Conservation (phyloP, 2,888 invertebrate genomes). For the Ctena decussata region DNA sequence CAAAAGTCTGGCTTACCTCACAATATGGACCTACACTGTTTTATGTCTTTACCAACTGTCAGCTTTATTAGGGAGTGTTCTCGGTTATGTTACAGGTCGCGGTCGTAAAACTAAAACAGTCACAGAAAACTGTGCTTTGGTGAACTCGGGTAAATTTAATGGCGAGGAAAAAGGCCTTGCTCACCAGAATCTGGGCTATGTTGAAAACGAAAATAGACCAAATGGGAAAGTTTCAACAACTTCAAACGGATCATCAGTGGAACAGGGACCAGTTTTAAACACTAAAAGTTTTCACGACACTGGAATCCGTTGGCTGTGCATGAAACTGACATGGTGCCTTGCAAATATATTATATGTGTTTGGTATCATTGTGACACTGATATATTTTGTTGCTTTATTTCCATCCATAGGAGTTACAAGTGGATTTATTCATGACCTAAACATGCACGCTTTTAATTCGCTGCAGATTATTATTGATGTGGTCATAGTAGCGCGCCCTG, state of each 20-base stretch:
- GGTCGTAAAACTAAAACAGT: background rate
- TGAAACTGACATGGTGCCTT: conserved; percentile 78
- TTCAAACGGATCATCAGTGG: background rate
- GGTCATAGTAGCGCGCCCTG: conserved; percentile 72
- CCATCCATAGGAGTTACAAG: conserved; percentile 52
- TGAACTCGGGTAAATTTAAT: background rate
- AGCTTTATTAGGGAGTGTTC: conserved; percentile 46
- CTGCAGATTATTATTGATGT: conserved; percentile 74
- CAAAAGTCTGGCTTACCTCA: conserved; percentile 75
- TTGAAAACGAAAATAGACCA: background rate
- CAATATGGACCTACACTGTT: conserved; percentile 83
- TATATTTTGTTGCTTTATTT: conserved; percentile 78
- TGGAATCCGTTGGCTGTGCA: conserved; percentile 66
- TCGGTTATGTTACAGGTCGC: background rate
- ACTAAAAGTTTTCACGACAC: background rate
- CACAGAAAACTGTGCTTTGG: background rate
- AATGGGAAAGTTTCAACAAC: background rate
- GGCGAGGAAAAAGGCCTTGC: background rate
- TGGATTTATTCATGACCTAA: conserved; percentile 65
- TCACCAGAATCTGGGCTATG: background rate
- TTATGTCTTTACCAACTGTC: conserved; percentile 76
- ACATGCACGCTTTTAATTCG: conserved; percentile 77
- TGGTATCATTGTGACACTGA: conserved; percentile 76
- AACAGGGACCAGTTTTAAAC: too few relatives aligned
- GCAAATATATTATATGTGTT: conserved; percentile 69